These are phyloP conservation scores for Xenotilapia leptura DNA, from an alignment of 2,113 vertebrate genomes.

Conservation along the genomic window DNA sequence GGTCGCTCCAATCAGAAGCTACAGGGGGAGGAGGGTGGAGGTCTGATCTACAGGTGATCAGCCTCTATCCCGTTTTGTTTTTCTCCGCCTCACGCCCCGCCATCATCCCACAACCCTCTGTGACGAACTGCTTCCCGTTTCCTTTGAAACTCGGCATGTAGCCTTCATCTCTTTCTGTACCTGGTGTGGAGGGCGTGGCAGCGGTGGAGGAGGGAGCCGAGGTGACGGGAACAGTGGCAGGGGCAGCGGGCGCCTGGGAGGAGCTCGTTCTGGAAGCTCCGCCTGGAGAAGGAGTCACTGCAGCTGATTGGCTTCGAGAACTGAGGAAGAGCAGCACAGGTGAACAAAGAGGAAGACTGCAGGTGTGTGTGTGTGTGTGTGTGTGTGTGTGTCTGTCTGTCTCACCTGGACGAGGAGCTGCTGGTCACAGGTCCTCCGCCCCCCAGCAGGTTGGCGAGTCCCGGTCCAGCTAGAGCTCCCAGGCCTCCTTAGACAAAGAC, in stretches of 20 bases:
- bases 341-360: not conserved
- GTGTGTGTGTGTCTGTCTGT: accelerated
- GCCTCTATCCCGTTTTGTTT: not conserved
- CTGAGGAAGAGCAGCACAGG: not conserved
- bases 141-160: not conserved
- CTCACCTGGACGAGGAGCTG: slow-evolving; percentile 90
- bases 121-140: not conserved
- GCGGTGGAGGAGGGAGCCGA: slow-evolving; percentile 38
- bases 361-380: accelerated
- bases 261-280: slow-evolving; percentile 51
- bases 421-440: slow-evolving; percentile 86
- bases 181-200: slow-evolving; percentile 59
- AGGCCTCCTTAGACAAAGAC: slow-evolving; percentile 74
- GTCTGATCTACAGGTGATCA: not conserved
- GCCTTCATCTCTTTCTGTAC: not conserved
- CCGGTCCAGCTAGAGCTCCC: slow-evolving; percentile 89
- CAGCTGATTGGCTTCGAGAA: slow-evolving; percentile 67
- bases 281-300: slow-evolving; percentile 59
- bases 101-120: not conserved
- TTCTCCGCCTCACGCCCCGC: not conserved
- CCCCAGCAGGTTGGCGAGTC: slow-evolving; percentile 89
- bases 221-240: slow-evolving; percentile 57
- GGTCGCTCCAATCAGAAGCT: not conserved
- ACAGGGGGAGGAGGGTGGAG: not conserved
- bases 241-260: slow-evolving; percentile 56